Evolutionary conservation across 2,888 invertebrate species (phyloP), one percentile per base, ranked within the genome.

Genomic region (Heliothis peltigera): DNA sequence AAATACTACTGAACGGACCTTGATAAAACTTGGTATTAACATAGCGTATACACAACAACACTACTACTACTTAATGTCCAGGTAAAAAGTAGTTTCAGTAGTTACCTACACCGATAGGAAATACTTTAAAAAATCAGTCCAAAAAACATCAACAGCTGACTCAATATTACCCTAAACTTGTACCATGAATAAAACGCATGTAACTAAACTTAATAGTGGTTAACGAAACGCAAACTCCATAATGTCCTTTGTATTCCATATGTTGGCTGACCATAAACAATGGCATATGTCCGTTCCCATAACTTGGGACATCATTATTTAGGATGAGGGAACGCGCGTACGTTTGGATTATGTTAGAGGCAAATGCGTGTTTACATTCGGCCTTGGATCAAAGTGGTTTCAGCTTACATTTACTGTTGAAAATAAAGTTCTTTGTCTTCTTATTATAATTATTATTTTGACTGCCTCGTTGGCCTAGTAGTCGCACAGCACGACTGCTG

Each of bases 211-310:
- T 49, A 58, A 60, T 35, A 32, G 49, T 15, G 35, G 46, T 28
- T 52, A 75, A 53, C 55, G 51, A 70, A 74, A 54, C 25, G 44
- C 32, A 62, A 49, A 62, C 56, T 56, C 68, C 32, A 46, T 19
- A 18, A 53, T 4, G 8, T 32, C 46, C 19, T 32, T 57, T 58
- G 43, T 54, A 28, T 15, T 54, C 35, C 43, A 43, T 53, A 53
- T 18, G 47, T 42, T 21, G 35, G 25, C 21, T 42, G 28, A 54
- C 55, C 59, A 71, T 60, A 77, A 65, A 73, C 60, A 77, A 32
- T 47, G 7, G 22, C 77, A 74, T 10, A 55, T 77, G 77, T 72
- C 61, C 48, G 59, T 76, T 76, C 72, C 51, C 73, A 72, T 77
- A 77, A 72, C 42, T 72, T 55, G 28, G 35, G 52, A 39, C 32